phyloP scores from a whole-genome alignment of 2,797 vertebrate species.

The Etheostoma nigrum region DNA sequence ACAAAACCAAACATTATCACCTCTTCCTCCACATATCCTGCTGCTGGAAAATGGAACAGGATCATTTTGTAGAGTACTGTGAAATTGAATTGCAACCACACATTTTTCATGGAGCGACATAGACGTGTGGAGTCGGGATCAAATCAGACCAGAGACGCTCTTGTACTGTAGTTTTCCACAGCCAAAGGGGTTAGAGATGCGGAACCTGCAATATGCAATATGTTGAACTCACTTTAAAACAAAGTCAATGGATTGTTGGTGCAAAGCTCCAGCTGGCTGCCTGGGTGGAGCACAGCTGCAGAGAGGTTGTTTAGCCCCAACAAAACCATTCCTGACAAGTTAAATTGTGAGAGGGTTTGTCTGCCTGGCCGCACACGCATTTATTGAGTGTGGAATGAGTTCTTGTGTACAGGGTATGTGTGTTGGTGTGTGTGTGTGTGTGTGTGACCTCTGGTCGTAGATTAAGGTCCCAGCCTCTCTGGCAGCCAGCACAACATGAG shows the following conservation, averaged over 20 bases:
- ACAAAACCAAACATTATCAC: constrained; percentile 20
- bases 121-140: neutral
- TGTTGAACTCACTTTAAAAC: constrained; percentile 47
- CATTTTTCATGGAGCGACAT: constrained; percentile 20
- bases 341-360: constrained; percentile 71
- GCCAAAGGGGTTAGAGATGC: constrained; percentile 23
- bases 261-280: constrained; percentile 53
- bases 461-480: constrained; percentile 70
- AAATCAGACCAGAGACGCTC: constrained; percentile 28
- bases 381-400: constrained; percentile 72
- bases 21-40: neutral
- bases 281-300: constrained; percentile 52
- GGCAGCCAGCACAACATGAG: constrained; percentile 68
- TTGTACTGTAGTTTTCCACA: neutral
- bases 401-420: constrained; percentile 32
- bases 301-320: constrained; percentile 58
- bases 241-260: constrained; percentile 48
- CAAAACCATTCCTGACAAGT: constrained; percentile 72
- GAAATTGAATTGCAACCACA: constrained; percentile 29
- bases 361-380: constrained; percentile 58
- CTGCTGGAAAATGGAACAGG: neutral
- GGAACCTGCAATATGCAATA: constrained; percentile 60
- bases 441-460: constrained; percentile 68
- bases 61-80: neutral
- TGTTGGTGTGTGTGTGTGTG: constrained; percentile 39